Evolutionary conservation across 1,140 invertebrate species (phyloP).

Genomic region (Kradibia gibbosae): DNA sequence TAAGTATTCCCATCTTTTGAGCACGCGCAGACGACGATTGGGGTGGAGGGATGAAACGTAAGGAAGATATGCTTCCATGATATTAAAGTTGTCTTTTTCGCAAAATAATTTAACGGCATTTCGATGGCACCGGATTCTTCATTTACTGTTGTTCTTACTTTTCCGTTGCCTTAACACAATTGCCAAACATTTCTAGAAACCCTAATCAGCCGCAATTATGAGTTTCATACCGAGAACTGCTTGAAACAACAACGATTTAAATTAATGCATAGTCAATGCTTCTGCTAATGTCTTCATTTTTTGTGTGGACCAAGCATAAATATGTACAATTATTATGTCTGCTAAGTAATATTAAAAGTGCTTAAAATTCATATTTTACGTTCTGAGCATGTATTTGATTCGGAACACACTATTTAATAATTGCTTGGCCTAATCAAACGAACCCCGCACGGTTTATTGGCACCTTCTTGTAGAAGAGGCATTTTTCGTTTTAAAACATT

Average conservation of each 20-base stretch:
- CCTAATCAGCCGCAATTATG: not conserved
- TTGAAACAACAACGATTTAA: not conserved
- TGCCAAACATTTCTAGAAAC: not conserved
- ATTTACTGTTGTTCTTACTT: not conserved
- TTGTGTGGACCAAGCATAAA: too few species aligned
- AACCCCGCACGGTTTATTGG: too few species aligned
- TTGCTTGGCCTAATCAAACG: too few species aligned
- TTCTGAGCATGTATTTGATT: not conserved
- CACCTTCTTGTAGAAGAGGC: too few species aligned
- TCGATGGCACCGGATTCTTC: not conserved
- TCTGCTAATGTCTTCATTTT: not conserved
- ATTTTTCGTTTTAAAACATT: too few species aligned
- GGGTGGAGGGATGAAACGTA: too few species aligned
- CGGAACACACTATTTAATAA: too few species aligned
- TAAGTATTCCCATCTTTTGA: too few species aligned
- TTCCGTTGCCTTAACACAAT: not conserved
- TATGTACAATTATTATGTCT: conserved; percentile 15
- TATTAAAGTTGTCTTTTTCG: too few species aligned
- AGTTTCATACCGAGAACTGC: not conserved
- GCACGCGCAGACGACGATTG: too few species aligned
- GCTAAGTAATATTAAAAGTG: not conserved
- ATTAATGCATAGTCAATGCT: not conserved
- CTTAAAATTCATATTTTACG: not conserved
- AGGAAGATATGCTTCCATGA: too few species aligned
- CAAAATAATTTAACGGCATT: too few species aligned